Evolutionary conservation across 2,888 invertebrate species (phyloP), one percentile per base, ranked within the genome.

Genomic region (Polydrusus cervinus): DNA sequence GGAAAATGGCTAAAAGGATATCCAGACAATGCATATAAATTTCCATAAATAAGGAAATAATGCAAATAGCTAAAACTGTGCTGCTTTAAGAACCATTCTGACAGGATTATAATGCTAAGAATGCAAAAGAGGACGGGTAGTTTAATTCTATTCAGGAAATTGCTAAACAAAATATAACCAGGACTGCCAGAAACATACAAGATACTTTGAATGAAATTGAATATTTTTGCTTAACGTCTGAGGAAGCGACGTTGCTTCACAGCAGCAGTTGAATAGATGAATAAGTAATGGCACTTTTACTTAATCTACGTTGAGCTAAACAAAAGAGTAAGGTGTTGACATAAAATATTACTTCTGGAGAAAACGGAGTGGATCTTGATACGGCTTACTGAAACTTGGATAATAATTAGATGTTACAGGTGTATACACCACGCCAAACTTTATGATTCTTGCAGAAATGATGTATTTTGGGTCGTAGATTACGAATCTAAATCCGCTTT

Each of bases 141-240:
- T 20, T 70, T 70, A 70, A 70, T 70, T 61, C 61, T 47, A 70
- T 61, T 45, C 69, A 70, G 69, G 69, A 70, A 70, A 70, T 70
- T 70, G 69, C 69, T 55, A 49, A 61, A 70, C 69, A 70, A 70
- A 70, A 61, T 61, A 51, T 34, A 70, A 61, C 61, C 47, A 16
- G 25, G 14, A 16, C 25, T 47, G 55, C 49, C 60, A n/a, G 61
- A 43, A 43, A 25, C 53, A 57, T 38, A 30, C 53, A 45, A 38
- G 57, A 45, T 25, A 20, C 25, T 68, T 67, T 53, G 38, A 55
- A 67, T 67, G 16, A 38, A 60, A 38, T 60, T 10, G 55, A 38
- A 60, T 38, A 60, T 38, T 60, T 55, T 60, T 60, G 38, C 16
- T 25, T 60, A 18, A 60, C 14, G 34, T 38, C 11, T 1, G 57